phyloP scores from a whole-genome alignment of 2,888 invertebrate genomes.

The Aelia acuminata region DNA sequence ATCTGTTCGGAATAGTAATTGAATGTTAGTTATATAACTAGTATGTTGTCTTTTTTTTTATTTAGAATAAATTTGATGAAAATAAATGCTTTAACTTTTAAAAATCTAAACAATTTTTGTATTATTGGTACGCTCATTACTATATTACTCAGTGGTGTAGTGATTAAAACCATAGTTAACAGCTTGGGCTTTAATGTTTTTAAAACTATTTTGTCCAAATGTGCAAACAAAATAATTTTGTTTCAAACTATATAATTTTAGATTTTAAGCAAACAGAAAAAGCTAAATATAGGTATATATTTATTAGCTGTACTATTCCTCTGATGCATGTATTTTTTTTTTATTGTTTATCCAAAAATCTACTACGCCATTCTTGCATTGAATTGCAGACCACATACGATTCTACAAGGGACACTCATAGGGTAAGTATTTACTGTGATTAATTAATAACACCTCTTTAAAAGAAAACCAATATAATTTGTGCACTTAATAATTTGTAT shows the following conservation, averaged over 20 bases:
- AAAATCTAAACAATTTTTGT: not conserved
- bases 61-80: not conserved
- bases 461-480: not conserved
- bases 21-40: no score
- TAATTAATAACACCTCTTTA: not conserved
- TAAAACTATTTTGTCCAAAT: not conserved
- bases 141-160: not conserved
- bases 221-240: not conserved
- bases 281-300: not conserved
- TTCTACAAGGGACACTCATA: slow-evolving; percentile 76
- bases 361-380: slow-evolving; percentile 53
- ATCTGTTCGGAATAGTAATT: no score
- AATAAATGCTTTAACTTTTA: not conserved
- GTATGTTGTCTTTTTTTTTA: no score
- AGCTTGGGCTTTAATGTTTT: not conserved
- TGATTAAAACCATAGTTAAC: not conserved
- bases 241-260: not conserved
- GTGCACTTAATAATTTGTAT: not conserved
- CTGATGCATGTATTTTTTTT: slow-evolving; percentile 66
- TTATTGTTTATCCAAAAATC: slow-evolving; percentile 60
- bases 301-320: slow-evolving; percentile 32
- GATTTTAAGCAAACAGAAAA: not conserved
- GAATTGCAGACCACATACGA: slow-evolving; percentile 72
- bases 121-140: not conserved
- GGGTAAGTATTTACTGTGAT: slow-evolving; percentile 71